Base-by-base conservation (phyloP, 1,140 invertebrate species). In the Bactericera cockerelli region DNA sequence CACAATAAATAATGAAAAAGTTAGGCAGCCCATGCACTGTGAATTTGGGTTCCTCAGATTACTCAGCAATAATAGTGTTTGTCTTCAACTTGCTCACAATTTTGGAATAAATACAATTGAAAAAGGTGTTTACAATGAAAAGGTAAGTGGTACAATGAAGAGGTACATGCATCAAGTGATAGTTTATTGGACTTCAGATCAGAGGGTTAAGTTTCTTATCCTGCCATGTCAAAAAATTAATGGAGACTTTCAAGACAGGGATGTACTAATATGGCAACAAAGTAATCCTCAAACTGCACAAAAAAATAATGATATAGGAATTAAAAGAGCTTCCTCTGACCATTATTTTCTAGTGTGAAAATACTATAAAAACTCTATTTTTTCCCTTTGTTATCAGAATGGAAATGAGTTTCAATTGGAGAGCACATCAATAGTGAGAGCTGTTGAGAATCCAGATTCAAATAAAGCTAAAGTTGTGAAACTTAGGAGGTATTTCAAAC, bases 21-120 rank as follows among this genome's bases (percentile, higher is more conserved):
- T 22, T 16, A 4, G 19, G 22, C 42, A 19, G 42, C n/a, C 42
- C 6, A 49, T 49, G 42, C 42, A 49, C 19, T 49, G 42, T 22
- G 42, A 49, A 22, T 49, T 10, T 49, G 42, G 42, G n/a, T 49
- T 49, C 42, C 4, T 49, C 4, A 4, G 42, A 49, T 31, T 31
- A 13, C n/a, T 49, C 4, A 3, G 4, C 3, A 49, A 49, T 16
- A 49, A 49, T 22, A 22, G n/a, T 8, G n/a, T 22, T 16, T 49
- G 42, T 22, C 19, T 49, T 10, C 42, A 49, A 49, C 42, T 49
- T 49, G 42, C 42, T 8, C 42, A 49, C 22, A 49, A 49, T 49
- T 49, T 49, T 49, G 42, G 42, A 19, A n/a, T 49, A n/a, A 49
- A 49, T n/a, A 19, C 42, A 10, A 16, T 49, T 4, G 42, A 49